phyloP scores from a whole-genome alignment of 2,888 invertebrate genomes.

The Lithophane semibrunnea region DNA sequence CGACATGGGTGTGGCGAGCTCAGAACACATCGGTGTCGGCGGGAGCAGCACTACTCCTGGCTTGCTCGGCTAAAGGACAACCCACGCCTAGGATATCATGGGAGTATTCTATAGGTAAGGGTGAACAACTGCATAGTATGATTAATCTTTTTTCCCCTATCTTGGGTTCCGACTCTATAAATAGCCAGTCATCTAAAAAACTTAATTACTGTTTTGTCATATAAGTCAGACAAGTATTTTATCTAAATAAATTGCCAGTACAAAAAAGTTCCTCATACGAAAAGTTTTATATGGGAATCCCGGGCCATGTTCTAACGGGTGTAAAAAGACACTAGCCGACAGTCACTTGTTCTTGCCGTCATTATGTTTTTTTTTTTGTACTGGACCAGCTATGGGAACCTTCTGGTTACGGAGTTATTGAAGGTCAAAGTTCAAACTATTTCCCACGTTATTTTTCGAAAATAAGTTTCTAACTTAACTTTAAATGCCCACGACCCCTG shows the following conservation, averaged over 20 bases:
- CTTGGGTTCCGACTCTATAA: no score
- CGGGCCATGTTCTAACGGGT: not conserved
- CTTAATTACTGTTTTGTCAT: no score
- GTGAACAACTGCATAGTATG: rapidly evolving
- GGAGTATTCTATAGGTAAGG: constrained; percentile 93
- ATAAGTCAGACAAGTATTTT: not conserved
- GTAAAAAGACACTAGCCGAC: no score
- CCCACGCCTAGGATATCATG: constrained; percentile 94
- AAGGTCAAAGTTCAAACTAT: no score
- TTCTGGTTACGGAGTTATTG: no score
- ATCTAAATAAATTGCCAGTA: not conserved
- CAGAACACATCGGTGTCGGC: constrained; percentile 94
- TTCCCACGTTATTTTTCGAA: no score
- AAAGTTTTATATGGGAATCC: not conserved
- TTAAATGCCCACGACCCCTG: no score
- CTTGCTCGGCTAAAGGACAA: constrained; percentile 95
- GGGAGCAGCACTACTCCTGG: constrained; percentile 93
- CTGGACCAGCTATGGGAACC: no score
- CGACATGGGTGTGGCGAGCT: constrained; percentile 94
- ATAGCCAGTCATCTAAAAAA: no score
- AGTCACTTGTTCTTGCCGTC: no score
- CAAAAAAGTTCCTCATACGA: not conserved
- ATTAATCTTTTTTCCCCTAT: not conserved
- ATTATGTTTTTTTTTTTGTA: no score
- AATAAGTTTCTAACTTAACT: no score